Conservation (phyloP, 37 sponge, comb jelly and placozoan species). For the Spongia lamella region DNA sequence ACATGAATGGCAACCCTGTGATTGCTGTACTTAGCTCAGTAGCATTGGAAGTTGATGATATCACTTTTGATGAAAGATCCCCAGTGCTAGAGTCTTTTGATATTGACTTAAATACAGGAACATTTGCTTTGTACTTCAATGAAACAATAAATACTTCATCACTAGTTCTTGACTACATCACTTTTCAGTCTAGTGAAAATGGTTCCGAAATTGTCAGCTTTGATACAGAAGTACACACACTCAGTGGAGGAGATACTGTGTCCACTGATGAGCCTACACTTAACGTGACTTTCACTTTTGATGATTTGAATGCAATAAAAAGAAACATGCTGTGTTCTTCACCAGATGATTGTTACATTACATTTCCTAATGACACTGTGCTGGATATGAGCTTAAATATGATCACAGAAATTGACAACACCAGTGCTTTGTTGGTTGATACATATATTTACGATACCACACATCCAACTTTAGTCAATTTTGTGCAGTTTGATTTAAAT, state of each 20-base stretch:
- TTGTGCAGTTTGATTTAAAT: conserved; percentile 65
- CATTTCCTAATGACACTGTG: conserved; percentile 31
- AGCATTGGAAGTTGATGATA: conserved; percentile 28
- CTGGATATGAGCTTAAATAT: conserved; percentile 38
- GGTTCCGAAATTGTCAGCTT: conserved; percentile 3
- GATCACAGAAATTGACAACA: conserved; percentile 22
- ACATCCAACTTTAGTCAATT: conserved; percentile 46
- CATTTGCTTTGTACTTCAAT: conserved; percentile 66
- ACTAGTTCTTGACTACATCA: conserved; percentile 36
- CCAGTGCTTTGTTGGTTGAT: conserved; percentile 38
- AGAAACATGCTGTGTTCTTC: conserved; percentile 43
- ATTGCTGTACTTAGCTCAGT: conserved; percentile 10
- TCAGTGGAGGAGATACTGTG: conserved; percentile 32
- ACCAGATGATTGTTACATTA: conserved; percentile 45
- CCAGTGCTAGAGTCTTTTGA: conserved; percentile 71
- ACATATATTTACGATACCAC: conserved; percentile 61
- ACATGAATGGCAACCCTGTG: conserved; percentile 73
- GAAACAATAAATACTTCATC: conserved; percentile 68
- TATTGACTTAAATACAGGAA: conserved; percentile 72
- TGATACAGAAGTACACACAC: conserved; percentile 20
- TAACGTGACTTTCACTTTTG: conserved; percentile 37
- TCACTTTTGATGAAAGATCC: conserved; percentile 36
- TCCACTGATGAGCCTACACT: conserved; percentile 35
- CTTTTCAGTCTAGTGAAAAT: conserved; percentile 59
- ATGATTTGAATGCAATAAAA: conserved; percentile 78